Evolutionary conservation across 2,888 invertebrate species (phyloP).

Genomic region (Congeria kusceri): DNA sequence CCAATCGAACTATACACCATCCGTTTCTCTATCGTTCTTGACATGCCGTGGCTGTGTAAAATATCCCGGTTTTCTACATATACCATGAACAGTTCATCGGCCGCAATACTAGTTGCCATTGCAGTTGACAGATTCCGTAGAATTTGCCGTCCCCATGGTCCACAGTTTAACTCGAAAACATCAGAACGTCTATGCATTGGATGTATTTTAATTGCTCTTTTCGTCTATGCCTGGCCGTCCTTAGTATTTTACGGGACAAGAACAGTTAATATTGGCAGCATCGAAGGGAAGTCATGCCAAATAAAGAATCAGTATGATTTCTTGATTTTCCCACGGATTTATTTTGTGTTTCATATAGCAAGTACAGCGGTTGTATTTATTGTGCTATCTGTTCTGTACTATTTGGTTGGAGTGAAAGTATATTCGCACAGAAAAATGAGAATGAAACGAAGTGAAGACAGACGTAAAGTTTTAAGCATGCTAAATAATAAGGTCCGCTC

Average conservation of each 20-base stretch:
- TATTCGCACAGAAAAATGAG: constrained; percentile 25
- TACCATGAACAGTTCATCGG: constrained; percentile 64
- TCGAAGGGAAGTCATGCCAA: constrained; percentile 41
- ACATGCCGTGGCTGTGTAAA: constrained; percentile 58
- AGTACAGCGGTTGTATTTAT: constrained; percentile 54
- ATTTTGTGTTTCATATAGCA: constrained; percentile 47
- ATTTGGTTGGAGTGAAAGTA: constrained; percentile 50
- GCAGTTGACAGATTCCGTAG: constrained; percentile 67
- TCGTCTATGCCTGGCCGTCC: constrained; percentile 59
- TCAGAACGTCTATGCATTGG: constrained; percentile 62
- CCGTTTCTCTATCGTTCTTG: constrained; percentile 49
- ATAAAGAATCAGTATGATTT: constrained; percentile 44
- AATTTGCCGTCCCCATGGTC: constrained; percentile 64
- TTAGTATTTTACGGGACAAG: constrained; percentile 68
- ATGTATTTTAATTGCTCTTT: constrained; percentile 35
- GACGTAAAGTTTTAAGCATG: no score
- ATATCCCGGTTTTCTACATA: constrained; percentile 65
- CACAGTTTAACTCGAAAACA: constrained; percentile 54
- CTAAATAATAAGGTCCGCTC: constrained; percentile 11
- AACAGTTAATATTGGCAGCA: constrained; percentile 14
- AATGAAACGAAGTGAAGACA: constrained; percentile 3
- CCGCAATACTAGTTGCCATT: constrained; percentile 63
- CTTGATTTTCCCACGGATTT: constrained; percentile 51
- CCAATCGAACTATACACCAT: constrained; percentile 65
- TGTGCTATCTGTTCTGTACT: constrained; percentile 52